Percentiles rank a stretch among this genome's conserved stretches.
These are phyloP conservation scores for Xestia sexstrigata DNA, from an alignment of 2,888 invertebrate genomes.

Conservation along the genomic window DNA sequence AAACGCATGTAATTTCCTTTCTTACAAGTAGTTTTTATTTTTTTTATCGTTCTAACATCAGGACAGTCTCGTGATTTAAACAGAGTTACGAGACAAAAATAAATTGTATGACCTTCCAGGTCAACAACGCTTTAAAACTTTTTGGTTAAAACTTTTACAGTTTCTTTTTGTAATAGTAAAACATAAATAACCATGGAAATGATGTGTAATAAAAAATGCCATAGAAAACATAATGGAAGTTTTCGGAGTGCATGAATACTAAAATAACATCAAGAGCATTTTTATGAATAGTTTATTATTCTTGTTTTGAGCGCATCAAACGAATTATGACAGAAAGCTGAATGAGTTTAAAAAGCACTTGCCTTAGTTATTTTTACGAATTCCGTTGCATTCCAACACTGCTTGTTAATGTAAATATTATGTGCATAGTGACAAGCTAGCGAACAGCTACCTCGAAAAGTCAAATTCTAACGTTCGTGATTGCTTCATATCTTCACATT, in stretches of 20 bases:
- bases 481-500: neutral
- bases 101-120: conserved; percentile 62
- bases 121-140: conserved; percentile 37
- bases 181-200: conserved; percentile 47
- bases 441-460: neutral
- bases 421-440: neutral
- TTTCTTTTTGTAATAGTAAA: conserved; percentile 56
- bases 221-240: conserved; percentile 43
- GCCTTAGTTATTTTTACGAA: conserved; percentile 15
- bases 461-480: neutral
- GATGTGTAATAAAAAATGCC: conserved; percentile 49
- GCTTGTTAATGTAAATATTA: conserved; percentile 10
- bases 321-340: conserved; percentile 48
- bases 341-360: conserved; percentile 28
- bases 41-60: conserved; percentile 45
- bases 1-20: conserved; percentile 9
- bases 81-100: conserved; percentile 37
- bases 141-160: conserved; percentile 43
- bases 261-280: conserved; percentile 50
- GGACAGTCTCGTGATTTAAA: conserved; percentile 24
- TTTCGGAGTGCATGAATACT: conserved; percentile 43
- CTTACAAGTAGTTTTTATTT: conserved; percentile 18
- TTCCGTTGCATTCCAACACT: neutral
- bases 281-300: conserved; percentile 48
- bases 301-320: conserved; percentile 50